These are phyloP conservation scores for Garrulus glandarius DNA, from an alignment of 2,797 vertebrate genomes.

Conservation along the genomic window DNA sequence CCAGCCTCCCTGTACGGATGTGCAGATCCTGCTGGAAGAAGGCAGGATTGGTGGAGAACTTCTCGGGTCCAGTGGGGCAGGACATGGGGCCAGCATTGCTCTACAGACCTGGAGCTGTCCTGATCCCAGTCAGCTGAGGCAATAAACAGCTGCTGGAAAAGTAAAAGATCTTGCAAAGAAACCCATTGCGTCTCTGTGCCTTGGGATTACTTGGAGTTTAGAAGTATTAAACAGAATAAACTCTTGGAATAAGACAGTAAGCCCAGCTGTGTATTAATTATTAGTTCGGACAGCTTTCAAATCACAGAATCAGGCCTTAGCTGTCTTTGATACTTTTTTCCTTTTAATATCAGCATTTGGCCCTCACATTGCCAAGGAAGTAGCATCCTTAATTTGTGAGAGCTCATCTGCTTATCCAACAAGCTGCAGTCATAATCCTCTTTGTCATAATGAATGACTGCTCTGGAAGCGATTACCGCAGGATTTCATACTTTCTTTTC, in stretches of 20 bases:
- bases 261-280: not conserved
- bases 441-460: slow-evolving; percentile 24
- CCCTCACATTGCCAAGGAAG: not conserved
- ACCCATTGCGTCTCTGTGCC: not conserved
- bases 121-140: not conserved
- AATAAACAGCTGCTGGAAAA: not conserved
- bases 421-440: slow-evolving; percentile 37
- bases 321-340: not conserved
- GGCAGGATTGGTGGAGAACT: not conserved
- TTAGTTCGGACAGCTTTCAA: not conserved
- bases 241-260: not conserved
- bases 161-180: not conserved
- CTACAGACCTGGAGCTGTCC: not conserved
- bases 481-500: slow-evolving; percentile 39
- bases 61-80: rapidly evolving
- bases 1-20: rapidly evolving
- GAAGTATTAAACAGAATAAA: slow-evolving; percentile 10
- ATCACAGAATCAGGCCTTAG: not conserved
- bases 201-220: slow-evolving; percentile 21
- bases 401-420: slow-evolving; percentile 50
- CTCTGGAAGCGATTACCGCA: slow-evolving; percentile 46
- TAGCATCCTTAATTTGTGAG: slow-evolving; percentile 29
- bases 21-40: not conserved
- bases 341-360: slow-evolving; percentile 25
- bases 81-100: not conserved